A percentile compares a stretch with the other conserved stretches of the same genome.
Conservation (phyloP, 2,888 invertebrate species). For the Platycnemis pennipes region DNA sequence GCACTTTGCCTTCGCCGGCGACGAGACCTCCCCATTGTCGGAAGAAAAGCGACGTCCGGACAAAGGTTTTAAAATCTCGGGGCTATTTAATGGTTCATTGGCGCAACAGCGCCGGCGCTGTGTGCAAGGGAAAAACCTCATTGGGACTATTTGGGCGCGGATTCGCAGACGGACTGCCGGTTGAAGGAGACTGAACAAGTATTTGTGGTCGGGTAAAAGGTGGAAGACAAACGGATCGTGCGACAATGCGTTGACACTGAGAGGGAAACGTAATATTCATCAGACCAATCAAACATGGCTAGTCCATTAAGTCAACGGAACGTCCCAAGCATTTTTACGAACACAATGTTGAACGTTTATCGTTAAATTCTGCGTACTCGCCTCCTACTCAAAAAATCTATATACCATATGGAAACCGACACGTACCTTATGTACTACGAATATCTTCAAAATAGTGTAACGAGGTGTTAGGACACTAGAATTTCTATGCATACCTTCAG, state of each 20-base stretch:
- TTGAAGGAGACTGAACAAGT: neutral
- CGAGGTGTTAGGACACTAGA: too few relatives aligned
- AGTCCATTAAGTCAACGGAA: neutral
- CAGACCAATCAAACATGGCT: neutral
- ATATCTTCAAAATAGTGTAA: too few relatives aligned
- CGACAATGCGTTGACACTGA: neutral
- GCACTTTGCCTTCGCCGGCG: neutral
- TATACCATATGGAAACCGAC: too few relatives aligned
- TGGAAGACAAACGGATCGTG: neutral
- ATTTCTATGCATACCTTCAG: too few relatives aligned
- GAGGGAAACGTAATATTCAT: neutral
- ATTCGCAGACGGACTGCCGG: neutral
- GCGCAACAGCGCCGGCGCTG: neutral
- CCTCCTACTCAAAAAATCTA: too few relatives aligned
- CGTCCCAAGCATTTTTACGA: too few relatives aligned
- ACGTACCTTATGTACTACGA: too few relatives aligned
- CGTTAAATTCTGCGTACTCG: too few relatives aligned
- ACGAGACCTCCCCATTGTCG: neutral
- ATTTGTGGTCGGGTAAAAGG: neutral
- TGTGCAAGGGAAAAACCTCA: neutral
- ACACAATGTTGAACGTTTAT: too few relatives aligned
- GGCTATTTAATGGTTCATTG: conserved; percentile 45
- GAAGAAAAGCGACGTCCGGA: neutral
- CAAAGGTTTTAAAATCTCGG: conserved; percentile 32
- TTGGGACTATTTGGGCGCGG: neutral